Conservation (phyloP, 1,140 invertebrate species). For the Drosophila miranda region DNA sequence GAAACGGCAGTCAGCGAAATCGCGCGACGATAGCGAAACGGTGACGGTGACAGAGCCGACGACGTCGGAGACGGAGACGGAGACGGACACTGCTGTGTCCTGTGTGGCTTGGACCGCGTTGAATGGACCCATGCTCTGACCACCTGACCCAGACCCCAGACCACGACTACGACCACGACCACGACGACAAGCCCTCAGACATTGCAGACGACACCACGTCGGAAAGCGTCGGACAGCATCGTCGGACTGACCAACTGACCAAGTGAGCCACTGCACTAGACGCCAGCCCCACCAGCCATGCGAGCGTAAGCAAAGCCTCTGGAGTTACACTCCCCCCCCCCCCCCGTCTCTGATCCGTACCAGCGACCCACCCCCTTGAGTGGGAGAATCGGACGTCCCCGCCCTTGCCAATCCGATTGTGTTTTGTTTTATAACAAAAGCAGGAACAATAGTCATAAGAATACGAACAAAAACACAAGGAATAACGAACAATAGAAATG, state of each 20-base stretch:
- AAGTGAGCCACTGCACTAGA: constrained; percentile 14
- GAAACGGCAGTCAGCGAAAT: too few species aligned
- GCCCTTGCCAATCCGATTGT: constrained; percentile 11
- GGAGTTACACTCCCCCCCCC: constrained; percentile 2
- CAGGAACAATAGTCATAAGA: constrained; percentile 4
- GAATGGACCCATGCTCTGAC: too few species aligned
- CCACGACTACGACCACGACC: constrained; percentile 11
- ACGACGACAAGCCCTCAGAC: background rate
- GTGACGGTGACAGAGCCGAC: background rate
- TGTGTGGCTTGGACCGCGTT: background rate
- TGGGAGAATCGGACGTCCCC: background rate
- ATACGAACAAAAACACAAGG: constrained; percentile 3
- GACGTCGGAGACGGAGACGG: background rate
- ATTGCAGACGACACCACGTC: background rate
- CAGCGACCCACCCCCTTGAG: too few species aligned
- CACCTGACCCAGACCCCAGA: constrained; percentile 8
- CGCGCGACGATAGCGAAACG: too few species aligned
- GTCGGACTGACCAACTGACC: constrained; percentile 25
- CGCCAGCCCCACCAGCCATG: constrained; percentile 9
- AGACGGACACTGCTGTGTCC: too few species aligned
- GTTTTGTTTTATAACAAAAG: constrained; percentile 51
- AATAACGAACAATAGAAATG: background rate
- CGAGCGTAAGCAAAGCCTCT: constrained; percentile 44
- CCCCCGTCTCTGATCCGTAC: background rate
- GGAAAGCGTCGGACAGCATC: constrained; percentile 2